Evolutionary conservation across 2,113 vertebrate species (phyloP), one percentile per base, ranked within the genome.

Genomic region (Entosphenus tridentatus): DNA sequence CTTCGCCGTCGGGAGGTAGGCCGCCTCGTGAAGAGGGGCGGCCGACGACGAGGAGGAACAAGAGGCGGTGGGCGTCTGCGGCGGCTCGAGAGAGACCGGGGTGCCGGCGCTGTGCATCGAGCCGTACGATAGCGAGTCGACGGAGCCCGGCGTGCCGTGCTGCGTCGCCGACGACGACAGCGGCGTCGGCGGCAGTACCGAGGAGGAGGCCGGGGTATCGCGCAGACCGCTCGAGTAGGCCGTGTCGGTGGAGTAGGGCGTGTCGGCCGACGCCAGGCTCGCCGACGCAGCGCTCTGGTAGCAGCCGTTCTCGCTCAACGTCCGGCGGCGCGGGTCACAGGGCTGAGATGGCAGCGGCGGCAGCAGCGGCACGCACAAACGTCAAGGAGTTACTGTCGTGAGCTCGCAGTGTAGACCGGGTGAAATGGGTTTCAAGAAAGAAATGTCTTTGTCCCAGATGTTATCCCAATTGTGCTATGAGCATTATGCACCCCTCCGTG

Each of bases 211-310:
- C 1, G 93, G 92, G 2, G 93, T 98, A 74, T 96, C 93, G 69
- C 89, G 87, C 73, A 85, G 86, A 69, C 84, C 80, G 79, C 90
- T 98, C 78, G 87, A 95, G 75, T 93, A 97, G 68, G 88, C 88
- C 0, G 92, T 95, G 79, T 98, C 93, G 6, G 85, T 80, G 73
- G 89, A 95, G 74, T 90, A 82, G 0, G 93, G 93, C 0, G 93
- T 98, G n/a, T 21, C 62, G 21, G n/a, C 62, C 21, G 62, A 16
- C n/a, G 62, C n/a, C n/a, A n/a, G n/a, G n/a, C 62, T 21, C 62
- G 62, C n/a, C 62, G 62, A 65, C 2, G 10, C n/a, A 65, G 21
- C 13, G 7, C 13, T 9, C n/a, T 21, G n/a, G n/a, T 21, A n/a
- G 62, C 62, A 65, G 21, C 62, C 62, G 21, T 65, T 65, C 62